Conservation (phyloP, 2,888 invertebrate species). For the Melolontha melolontha region DNA sequence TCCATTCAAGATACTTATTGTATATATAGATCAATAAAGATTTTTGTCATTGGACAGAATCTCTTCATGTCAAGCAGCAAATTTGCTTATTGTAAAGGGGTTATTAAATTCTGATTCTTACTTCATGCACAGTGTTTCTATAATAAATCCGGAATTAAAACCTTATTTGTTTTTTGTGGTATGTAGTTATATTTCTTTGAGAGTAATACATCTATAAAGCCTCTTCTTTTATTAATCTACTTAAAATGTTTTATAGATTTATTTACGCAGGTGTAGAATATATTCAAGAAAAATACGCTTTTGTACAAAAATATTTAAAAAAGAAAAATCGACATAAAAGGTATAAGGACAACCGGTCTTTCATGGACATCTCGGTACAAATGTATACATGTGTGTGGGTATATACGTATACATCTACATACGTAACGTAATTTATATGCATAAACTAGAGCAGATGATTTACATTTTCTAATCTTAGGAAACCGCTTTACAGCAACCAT, state of each 20-base stretch:
- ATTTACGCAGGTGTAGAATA: background rate
- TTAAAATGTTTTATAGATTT: constrained; percentile 1
- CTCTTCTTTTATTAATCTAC: background rate
- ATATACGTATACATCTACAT: constrained; percentile 18
- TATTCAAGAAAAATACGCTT: background rate
- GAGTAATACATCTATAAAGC: background rate
- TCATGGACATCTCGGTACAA: constrained; percentile 17
- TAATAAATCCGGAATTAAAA: too few relatives aligned
- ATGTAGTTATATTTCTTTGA: background rate
- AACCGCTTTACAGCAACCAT: constrained; percentile 53
- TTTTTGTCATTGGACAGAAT: too few relatives aligned
- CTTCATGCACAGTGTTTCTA: too few relatives aligned
- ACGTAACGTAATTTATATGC: constrained; percentile 41
- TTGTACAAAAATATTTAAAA: background rate
- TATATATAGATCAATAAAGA: too few relatives aligned
- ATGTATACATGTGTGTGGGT: background rate
- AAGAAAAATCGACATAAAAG: constrained; percentile 13
- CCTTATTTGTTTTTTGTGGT: too few relatives aligned
- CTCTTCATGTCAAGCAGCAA: too few relatives aligned
- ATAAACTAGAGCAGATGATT: constrained; percentile 46
- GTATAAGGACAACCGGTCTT: constrained; percentile 26
- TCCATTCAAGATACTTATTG: too few relatives aligned
- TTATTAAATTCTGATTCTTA: too few relatives aligned
- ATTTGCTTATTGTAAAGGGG: too few relatives aligned
- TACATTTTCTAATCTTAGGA: constrained; percentile 57